Base-by-base conservation (phyloP, 64 coral and sea anemone species). In the Dendronephthya gigantea region DNA sequence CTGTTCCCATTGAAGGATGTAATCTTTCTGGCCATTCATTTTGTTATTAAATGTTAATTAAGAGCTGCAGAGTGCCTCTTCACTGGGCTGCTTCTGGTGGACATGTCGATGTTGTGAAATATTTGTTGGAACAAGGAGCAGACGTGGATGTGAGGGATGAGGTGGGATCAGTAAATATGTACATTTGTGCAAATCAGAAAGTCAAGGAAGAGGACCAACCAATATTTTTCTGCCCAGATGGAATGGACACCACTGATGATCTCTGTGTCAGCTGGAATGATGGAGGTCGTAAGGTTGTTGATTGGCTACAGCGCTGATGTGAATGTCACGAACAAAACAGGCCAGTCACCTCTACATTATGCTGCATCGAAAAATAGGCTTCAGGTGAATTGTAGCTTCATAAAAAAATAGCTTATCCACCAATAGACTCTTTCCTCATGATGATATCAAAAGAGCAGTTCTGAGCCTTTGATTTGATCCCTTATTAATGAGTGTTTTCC, bases 171-270 rank as follows among this genome's bases (percentile, higher is more conserved):
- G n/a, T n/a, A n/a, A n/a, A 32, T 48, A 47, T 49, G 28, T 49
- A n/a, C 12, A 41, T 36, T 62, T 5, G 19, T 27, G 25, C 25
- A 27, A 17, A 58, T 22, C 23, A 2, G 22, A 45, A 69, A 7
- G 7, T 43, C 23, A 3, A 9, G 35, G 72, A 35, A 55, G 22
- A 55, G 22, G 31, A 52, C 33, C 50, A 30, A 15, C 50, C 7
- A 40, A 10, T 43, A 69, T 81, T 68, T 82, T 14, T 13, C 1
- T 16, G 34, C 74, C 16, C 38, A 98, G 95, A 90, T 88, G 50
- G 84, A 92, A 31, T 98, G 95, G 95, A 98, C 95, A 47, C 95
- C 95, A 2, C 84, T 98, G n/a, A 98, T 98, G 87, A 98, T 98
- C 83, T 92, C 95, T 56, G 72, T 90, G 48, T 98, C 95, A 34